A percentile compares a stretch with the other conserved stretches of the same genome.
Evolutionary conservation across 2,888 invertebrate species (phyloP).

Genomic region (Cryptocephalus moraei): DNA sequence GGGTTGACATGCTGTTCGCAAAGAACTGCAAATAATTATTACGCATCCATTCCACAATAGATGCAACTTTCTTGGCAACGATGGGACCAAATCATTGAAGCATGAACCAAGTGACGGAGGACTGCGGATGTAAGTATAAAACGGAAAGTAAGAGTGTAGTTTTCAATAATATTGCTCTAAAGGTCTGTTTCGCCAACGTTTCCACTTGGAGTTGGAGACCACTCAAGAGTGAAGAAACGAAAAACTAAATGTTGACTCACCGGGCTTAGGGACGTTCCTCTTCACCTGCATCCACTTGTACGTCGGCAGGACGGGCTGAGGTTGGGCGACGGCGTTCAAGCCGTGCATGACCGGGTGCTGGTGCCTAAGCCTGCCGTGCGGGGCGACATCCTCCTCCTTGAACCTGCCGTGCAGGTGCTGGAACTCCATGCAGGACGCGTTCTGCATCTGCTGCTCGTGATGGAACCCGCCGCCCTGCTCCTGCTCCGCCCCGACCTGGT

Average conservation of each 20-base stretch:
- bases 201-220: no score
- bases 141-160: no score
- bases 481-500: slow-evolving; percentile 24
- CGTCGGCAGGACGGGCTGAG: slow-evolving; percentile 65
- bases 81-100: no score
- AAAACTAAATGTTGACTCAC: slow-evolving; percentile 33
- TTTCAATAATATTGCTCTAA: no score
- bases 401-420: slow-evolving; percentile 45
- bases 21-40: no score
- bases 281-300: slow-evolving; percentile 99
- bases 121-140: no score
- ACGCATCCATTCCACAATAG: no score
- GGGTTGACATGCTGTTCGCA: no score
- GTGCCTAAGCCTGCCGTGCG: slow-evolving; percentile 28
- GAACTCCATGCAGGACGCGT: slow-evolving; percentile 45
- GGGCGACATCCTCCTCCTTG: slow-evolving; percentile 45
- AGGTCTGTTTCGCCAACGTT: no score
- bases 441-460: slow-evolving; percentile 6
- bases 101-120: no score
- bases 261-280: slow-evolving; percentile 88
- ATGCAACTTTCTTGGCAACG: no score
- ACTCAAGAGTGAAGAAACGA: no score
- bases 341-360: slow-evolving; percentile 30
- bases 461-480: slow-evolving; percentile 24
- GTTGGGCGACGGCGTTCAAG: slow-evolving; percentile 33